Evolutionary conservation across 2,888 invertebrate species (phyloP).

Genomic region (Stenichneumon culpator): DNA sequence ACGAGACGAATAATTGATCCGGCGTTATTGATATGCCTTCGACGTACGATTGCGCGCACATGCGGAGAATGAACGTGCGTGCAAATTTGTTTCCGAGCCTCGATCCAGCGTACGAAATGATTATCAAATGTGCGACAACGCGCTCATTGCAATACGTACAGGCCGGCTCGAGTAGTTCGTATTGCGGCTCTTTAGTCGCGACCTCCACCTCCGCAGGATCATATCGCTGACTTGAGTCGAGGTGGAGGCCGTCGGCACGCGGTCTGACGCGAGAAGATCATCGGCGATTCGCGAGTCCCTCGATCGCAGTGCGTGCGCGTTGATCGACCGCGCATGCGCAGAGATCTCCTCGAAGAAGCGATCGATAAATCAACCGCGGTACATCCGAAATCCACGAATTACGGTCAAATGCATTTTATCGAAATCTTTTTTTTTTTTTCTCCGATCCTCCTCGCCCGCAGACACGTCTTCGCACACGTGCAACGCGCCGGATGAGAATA

Average conservation of each 20-base stretch:
- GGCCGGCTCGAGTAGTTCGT: constrained; percentile 20
- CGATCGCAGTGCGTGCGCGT: neutral
- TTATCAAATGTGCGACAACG: constrained; percentile 35
- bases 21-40: constrained; percentile 53
- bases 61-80: constrained; percentile 36
- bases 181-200: constrained; percentile 30
- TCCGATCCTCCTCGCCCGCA: neutral
- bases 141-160: constrained; percentile 13
- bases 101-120: constrained; percentile 51
- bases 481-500: constrained; percentile 4
- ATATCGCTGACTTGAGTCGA: constrained; percentile 51
- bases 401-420: neutral
- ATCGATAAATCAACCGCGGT: neutral
- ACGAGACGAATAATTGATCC: constrained; percentile 41
- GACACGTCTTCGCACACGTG: neutral
- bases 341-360: neutral
- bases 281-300: neutral
- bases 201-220: constrained; percentile 52
- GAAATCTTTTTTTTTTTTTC: neutral
- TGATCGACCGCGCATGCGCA: neutral
- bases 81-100: constrained; percentile 57
- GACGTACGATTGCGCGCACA: constrained; percentile 56
- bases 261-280: constrained; percentile 16
- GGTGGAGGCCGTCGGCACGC: constrained; percentile 36
- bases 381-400: neutral